Base-by-base conservation (phyloP, 2,113 vertebrate species). In the Rhodinocichla rosea region DNA sequence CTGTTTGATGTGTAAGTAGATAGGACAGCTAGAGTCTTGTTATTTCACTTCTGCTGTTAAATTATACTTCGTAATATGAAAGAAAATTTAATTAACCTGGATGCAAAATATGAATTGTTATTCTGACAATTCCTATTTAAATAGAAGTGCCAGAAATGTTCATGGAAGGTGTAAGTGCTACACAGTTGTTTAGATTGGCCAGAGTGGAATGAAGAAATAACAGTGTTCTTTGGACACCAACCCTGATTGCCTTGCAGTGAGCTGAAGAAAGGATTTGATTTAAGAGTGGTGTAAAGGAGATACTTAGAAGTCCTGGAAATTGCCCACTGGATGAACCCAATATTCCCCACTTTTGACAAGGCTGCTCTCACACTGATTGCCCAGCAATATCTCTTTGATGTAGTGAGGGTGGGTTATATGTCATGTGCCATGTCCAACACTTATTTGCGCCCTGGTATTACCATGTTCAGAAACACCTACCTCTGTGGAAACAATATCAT, bases 51-150 rank as follows among this genome's bases (percentile, higher is more conserved):
- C 79, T 64, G 6, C 65, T 65, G 39, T 87, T 81, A 70, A 95
- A 92, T 90, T 67, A 42, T n/a, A 23, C 30, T 62, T 92, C 0
- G 0, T 69, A 82, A 81, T 64, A 35, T 16, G 33, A 56, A n/a
- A 96, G 42, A 42, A 95, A 79, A 95, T 83, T 35, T 26, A 60
- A 94, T 95, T 86, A 90, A 94, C 10, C 23, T 73, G 35, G 8
- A 47, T 90, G 52, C 15, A 79, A 92, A 90, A 73, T 94, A 39
- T 19, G n/a, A 91, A 53, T 82, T 76, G 64, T 80, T 90, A 53
- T 83, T 94, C 56, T 88, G 85, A 90, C 57, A 76, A 63, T 76
- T 80, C 52, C 17, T 57, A 44, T 79, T 90, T 83, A 70, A 90
- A 89, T 35, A 67, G 76, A 90, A 86, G 60, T 44, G 50, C 13